Base-by-base conservation (phyloP, 2,888 invertebrate genomes). In the Adelognathus sp. region DNA sequence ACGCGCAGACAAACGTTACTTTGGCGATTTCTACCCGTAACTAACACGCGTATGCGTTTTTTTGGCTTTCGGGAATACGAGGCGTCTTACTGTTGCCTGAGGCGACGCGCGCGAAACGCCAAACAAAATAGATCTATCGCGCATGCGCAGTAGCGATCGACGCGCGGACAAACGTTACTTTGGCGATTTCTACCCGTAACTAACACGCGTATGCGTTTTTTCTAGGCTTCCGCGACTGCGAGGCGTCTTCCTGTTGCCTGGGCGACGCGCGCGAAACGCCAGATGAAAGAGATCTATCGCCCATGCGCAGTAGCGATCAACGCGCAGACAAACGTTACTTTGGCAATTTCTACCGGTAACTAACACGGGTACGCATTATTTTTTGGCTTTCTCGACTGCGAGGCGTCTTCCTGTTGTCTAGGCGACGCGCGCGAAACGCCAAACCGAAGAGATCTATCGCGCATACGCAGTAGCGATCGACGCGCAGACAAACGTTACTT, bases 1-100 rank as follows among this genome's bases (percentile, higher is more conserved):
- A n/a, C n/a, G n/a, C n/a, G 56, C 61, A 61, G 67, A 67, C 66
- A 79, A 75, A 79, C 56, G 75, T 61, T 67, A 27, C 54, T 63
- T 50, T 29, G 41, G 41, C 16, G 31, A 71, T 18, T 27, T 14
- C 21, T 29, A 29, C 16, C 9, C n/a, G n/a, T n/a, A n/a, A 60
- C 39, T 31, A 24, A 44, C 2, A 33, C 27, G 24, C 16, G 4
- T 9, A 27, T 27, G 4, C 11, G n/a, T 21, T 36, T 36, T 36
- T 58, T n/a, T n/a, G n/a, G n/a, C n/a, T n/a, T n/a, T n/a, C n/a
- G n/a, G n/a, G n/a, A n/a, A n/a, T n/a, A n/a, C n/a, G n/a, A n/a
- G n/a, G n/a, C n/a, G n/a, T n/a, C n/a, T n/a, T n/a, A n/a, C n/a
- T n/a, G n/a, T n/a, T n/a, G n/a, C n/a, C n/a, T n/a, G n/a, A n/a